Evolutionary conservation across 2,113 vertebrate genomes (phyloP).

Genomic region (Meleagris gallopavo): DNA sequence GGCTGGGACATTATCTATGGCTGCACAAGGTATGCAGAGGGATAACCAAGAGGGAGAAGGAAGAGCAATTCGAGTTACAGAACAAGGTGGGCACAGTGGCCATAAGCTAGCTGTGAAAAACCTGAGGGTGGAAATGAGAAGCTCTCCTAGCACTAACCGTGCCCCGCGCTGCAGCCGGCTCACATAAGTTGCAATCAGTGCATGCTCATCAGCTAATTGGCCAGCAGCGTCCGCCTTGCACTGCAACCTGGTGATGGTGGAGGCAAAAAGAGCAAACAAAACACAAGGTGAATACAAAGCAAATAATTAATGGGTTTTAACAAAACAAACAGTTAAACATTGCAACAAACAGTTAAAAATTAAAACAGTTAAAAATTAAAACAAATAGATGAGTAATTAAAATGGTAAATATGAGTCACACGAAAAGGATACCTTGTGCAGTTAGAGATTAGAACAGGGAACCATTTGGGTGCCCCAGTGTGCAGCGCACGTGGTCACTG

Average conservation of each 20-base stretch:
- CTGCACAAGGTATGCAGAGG: accelerated
- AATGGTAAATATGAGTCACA: neutral
- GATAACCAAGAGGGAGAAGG: neutral
- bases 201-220: conserved; percentile 77
- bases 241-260: conserved; percentile 69
- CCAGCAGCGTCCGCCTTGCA: conserved; percentile 40
- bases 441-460: neutral
- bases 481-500: accelerated
- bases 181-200: conserved; percentile 79
- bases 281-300: conserved; percentile 38
- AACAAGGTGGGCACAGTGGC: accelerated
- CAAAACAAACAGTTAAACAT: neutral
- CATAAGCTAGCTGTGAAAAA: neutral
- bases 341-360: neutral
- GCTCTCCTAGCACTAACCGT: conserved; percentile 75
- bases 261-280: conserved; percentile 70
- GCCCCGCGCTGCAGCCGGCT: conserved; percentile 74
- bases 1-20: neutral
- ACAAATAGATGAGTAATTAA: neutral
- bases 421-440: neutral
- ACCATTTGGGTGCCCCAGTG: neutral
- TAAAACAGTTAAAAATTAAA: neutral
- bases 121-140: neutral
- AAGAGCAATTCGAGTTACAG: neutral
- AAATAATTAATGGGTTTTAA: neutral